Evolutionary conservation across 2,888 invertebrate species (phyloP), one percentile per base, ranked within the genome.

Genomic region (Plebejus argus): DNA sequence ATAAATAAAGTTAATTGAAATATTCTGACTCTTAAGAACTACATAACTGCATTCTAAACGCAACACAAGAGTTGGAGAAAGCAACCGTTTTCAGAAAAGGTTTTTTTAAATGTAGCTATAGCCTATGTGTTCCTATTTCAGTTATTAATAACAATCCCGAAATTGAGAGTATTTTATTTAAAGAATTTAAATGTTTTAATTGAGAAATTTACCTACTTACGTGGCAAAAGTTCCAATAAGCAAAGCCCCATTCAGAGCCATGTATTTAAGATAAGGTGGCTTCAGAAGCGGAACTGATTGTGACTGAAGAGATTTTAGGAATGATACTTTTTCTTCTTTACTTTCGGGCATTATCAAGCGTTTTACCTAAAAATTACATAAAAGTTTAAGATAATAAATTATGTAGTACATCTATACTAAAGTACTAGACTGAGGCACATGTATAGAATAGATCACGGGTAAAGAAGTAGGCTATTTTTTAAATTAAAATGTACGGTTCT

Each of bases 161-260:
- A 70, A 18, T 18, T 18, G 12, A 35, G 10, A 70, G 35, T 3
- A 28, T 4, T 70, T n/a, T 7, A 6, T 0, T 45, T 45, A 20
- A 58, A 12, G 6, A 8, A n/a, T 23, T 20, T 74, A 3, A 53
- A n/a, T 23, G 4, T 35, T 61, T 61, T 39, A 23, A n/a, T 70
- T 66, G 12, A 23, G 76, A 23, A 66, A 28, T 74, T 33, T 58
- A 56, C 45, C n/a, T 77, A 92, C 95, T 94, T 90, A 96, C 96
- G 95, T 95, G 83, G 95, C 94, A 94, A 96, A 96, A 83, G 96
- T 95, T 10, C 95, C 93, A 83, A 96, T 96, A 82, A 96, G 94
- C 20, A 96, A 91, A 75, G 90, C 87, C 72, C 93, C 95, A 76
- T 95, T 94, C 0, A 96, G 88, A 0, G 88, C 80, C 78, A 96